Percentiles rank a stretch among this genome's conserved stretches.
Evolutionary conservation across 1,140 invertebrate species (phyloP).

Genomic region (Caenorhabditis latens): DNA sequence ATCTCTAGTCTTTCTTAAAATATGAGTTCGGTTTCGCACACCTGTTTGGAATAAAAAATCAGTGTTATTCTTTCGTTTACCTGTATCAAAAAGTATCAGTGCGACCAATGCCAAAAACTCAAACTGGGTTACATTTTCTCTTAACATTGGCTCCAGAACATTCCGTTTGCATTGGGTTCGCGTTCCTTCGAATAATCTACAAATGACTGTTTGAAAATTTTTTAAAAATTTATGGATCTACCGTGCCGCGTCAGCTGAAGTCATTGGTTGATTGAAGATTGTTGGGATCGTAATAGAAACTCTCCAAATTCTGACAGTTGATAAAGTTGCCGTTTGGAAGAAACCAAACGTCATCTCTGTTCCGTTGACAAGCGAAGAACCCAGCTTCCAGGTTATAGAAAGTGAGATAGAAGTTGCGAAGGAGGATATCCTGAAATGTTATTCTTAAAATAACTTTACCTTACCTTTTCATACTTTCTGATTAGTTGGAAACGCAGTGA

Average conservation of each 20-base stretch:
- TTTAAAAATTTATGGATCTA: not conserved
- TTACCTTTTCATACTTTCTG: not conserved
- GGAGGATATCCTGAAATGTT: conserved; percentile 20
- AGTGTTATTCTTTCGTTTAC: too few relatives aligned
- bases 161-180: not conserved
- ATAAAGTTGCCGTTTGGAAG: conserved; percentile 15
- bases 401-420: conserved; percentile 32
- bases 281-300: not conserved
- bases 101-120: conserved; percentile 19
- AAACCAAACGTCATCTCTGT: not conserved
- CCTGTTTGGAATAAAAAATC: too few relatives aligned
- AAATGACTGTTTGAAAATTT: not conserved
- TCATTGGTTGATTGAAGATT: conserved; percentile 16
- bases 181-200: conserved; percentile 3
- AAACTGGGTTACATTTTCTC: conserved; percentile 13
- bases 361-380: not conserved
- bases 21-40: too few relatives aligned
- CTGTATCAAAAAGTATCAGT: conserved; percentile 14
- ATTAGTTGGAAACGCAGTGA: not conserved
- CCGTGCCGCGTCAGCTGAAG: conserved; percentile 2
- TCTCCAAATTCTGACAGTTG: conserved; percentile 5
- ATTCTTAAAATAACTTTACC: too few relatives aligned
- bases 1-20: too few relatives aligned
- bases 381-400: conserved; percentile 33
- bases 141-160: conserved; percentile 16